Evolutionary conservation across 2,797 vertebrate species (phyloP).

Genomic region (Catostomus latipinnis): DNA sequence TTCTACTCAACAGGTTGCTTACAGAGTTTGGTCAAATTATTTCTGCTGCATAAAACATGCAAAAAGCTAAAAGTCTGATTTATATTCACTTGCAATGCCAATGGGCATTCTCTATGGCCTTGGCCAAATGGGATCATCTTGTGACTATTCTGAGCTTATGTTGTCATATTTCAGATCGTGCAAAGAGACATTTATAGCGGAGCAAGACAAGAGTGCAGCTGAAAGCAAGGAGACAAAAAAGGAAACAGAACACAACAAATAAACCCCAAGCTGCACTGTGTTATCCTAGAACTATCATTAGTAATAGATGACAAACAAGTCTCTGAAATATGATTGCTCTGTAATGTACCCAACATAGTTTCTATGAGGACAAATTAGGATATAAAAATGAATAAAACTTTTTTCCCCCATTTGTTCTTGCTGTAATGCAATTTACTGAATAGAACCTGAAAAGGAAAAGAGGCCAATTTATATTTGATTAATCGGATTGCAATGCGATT

Average conservation of each 20-base stretch:
- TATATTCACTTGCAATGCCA: conserved; percentile 20
- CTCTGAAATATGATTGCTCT: conserved; percentile 40
- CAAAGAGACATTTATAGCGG: not conserved
- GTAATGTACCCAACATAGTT: conserved; percentile 29
- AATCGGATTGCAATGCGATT: no score
- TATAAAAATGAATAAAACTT: conserved; percentile 5
- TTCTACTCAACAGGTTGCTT: conserved; percentile 48
- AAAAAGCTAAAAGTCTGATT: conserved; percentile 13
- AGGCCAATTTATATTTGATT: no score
- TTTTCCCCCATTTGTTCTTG: not conserved
- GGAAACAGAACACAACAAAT: conserved; percentile 33
- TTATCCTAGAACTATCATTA: conserved; percentile 53
- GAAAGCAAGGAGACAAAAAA: conserved; percentile 43
- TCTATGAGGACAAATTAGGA: conserved; percentile 3
- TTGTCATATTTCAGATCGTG: conserved; percentile 50
- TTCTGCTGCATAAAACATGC: conserved; percentile 54
- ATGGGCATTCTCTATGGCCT: conserved; percentile 34
- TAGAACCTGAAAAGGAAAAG: no score
- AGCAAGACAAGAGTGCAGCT: conserved; percentile 14
- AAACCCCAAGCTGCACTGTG: conserved; percentile 24
- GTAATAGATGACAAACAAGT: conserved; percentile 42
- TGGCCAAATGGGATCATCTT: conserved; percentile 42
- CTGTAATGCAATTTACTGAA: not conserved
- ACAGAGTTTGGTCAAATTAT: conserved; percentile 54
- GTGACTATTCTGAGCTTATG: conserved; percentile 48